Evolutionary conservation across 2,113 vertebrate species (phyloP).

Genomic region (Oxygymnocypris stewartii): DNA sequence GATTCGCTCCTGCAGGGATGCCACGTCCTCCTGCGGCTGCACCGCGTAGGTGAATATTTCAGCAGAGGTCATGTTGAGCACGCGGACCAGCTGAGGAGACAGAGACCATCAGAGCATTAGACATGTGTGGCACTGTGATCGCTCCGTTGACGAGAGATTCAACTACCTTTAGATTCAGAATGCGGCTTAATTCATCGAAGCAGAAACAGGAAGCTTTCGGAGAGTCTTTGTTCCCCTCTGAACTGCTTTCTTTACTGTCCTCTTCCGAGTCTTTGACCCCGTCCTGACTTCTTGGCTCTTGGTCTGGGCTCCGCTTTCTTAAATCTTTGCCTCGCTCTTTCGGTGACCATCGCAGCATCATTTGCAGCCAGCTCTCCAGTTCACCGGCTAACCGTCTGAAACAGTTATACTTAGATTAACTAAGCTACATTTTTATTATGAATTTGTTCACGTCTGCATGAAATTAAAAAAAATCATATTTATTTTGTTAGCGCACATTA

Average conservation of each 20-base stretch:
- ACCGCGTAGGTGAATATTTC: slow-evolving; percentile 86
- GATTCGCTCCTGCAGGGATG: slow-evolving; percentile 85
- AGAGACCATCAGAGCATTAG: not conserved
- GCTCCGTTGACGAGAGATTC: not conserved
- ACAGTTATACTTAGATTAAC: not conserved
- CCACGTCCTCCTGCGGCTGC: slow-evolving; percentile 81
- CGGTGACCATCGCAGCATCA: slow-evolving; percentile 94
- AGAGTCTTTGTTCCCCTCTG: slow-evolving; percentile 84
- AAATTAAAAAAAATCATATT: accelerated
- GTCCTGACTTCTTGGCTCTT: not conserved
- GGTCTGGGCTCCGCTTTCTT: slow-evolving; percentile 21
- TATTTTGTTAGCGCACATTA: too few species aligned
- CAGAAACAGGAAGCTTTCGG: slow-evolving; percentile 78
- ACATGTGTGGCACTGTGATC: not conserved
- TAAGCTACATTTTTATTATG: not conserved
- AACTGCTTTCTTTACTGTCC: slow-evolving; percentile 41
- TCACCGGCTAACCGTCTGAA: slow-evolving; percentile 80
- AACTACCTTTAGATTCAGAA: slow-evolving; percentile 89
- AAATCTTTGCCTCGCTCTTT: slow-evolving; percentile 88
- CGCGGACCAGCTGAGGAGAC: slow-evolving; percentile 82
- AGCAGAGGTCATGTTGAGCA: slow-evolving; percentile 95
- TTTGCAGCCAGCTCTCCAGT: slow-evolving; percentile 89
- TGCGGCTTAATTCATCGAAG: slow-evolving; percentile 87
- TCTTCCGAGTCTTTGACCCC: slow-evolving; percentile 1
- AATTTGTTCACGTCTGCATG: not conserved